Evolutionary conservation across 92 coral and sea anemone species (phyloP).

Genomic region (Palythoa heliodiscus): DNA sequence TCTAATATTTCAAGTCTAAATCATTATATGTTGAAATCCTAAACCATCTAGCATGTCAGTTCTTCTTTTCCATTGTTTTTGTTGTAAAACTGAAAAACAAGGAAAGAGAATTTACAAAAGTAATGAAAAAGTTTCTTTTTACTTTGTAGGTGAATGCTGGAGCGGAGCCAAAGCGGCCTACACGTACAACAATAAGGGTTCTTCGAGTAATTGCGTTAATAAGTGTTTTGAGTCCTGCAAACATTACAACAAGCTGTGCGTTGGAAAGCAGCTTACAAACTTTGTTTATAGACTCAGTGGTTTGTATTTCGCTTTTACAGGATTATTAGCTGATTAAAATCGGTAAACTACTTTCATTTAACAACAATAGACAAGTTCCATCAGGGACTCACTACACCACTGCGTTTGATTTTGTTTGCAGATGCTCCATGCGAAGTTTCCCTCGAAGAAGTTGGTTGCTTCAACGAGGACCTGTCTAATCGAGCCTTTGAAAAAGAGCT

Average conservation of each 20-base stretch:
- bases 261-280: conserved; percentile 68
- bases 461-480: conserved; percentile 49
- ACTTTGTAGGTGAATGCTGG: conserved; percentile 86
- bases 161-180: conserved; percentile 47
- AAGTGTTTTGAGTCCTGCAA: conserved; percentile 58
- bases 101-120: not conserved
- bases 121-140: not conserved
- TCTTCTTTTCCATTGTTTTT: not conserved
- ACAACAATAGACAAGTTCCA: too few species aligned
- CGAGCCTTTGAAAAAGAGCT: conserved; percentile 57
- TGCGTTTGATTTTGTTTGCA: not conserved
- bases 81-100: not conserved
- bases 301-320: not conserved
- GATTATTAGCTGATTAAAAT: not conserved
- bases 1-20: too few species aligned
- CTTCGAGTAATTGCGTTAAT: conserved; percentile 46
- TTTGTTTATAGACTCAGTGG: conserved; percentile 73
- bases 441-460: conserved; percentile 67
- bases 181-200: conserved; percentile 29
- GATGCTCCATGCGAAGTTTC: conserved; percentile 73
- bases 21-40: not conserved
- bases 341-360: not conserved
- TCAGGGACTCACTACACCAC: too few species aligned
- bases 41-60: not conserved
- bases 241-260: conserved; percentile 52